Evolutionary conservation across 2,797 vertebrate genomes (phyloP), one percentile per base, ranked within the genome.

Genomic region (Gastrophryne carolinensis): DNA sequence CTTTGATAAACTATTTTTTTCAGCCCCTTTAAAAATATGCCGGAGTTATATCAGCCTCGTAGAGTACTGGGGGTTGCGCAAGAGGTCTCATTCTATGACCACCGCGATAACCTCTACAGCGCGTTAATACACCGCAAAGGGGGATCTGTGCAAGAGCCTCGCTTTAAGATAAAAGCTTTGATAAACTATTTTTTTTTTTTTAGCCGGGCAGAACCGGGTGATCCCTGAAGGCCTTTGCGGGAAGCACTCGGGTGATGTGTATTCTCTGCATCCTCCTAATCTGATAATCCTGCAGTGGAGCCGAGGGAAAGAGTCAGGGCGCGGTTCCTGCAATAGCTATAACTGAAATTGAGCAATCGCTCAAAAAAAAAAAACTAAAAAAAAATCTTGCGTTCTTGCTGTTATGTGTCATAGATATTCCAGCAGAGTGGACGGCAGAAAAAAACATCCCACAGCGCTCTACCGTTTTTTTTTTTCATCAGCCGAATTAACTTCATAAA

Each of bases 281-380:
- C 64, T 61, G 44, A 68, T 69, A 75, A 72, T 72, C 56, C 30
- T 41, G 32, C n/a, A n/a, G 10, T 17, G 39, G 63, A 60, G 63
- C n/a, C 23, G 12, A 37, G 15, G 32, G 39, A 17, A 9, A 60
- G 68, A 32, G 19, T 39, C 26, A 61, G 73, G 73, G 73, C 68
- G 73, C 68, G 73, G 73, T 62, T 58, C 34, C 15, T 47, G 7
- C 56, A 24, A 50, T 75, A 29, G 44, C 44, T 73, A 10, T n/a
- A 37, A 29, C 19, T 65, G 37, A 50, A 57, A 32, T 57, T 73
- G 72, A 66, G 52, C 56, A 66, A 65, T n/a, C n/a, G n/a, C n/a
- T n/a, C n/a, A n/a, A n/a, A n/a, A n/a, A n/a, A n/a, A n/a, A n/a
- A n/a, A n/a, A n/a, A n/a, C n/a, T n/a, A n/a, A 32, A 13, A 17